phyloP scores from a whole-genome alignment of 2,888 invertebrate genomes.

The Cantharis rustica region DNA sequence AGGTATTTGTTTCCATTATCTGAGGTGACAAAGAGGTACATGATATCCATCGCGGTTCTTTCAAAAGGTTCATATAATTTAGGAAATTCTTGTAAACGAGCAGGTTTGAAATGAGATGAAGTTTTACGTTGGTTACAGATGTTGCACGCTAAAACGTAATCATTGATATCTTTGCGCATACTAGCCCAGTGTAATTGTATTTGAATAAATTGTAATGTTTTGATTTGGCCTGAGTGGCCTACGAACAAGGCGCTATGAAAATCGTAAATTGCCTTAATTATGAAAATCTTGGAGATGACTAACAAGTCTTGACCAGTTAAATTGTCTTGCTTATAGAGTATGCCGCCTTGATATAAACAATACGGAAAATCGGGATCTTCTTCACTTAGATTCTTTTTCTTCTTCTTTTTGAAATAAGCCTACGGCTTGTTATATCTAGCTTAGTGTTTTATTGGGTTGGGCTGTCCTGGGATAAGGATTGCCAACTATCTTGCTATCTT shows the following conservation, averaged over 20 bases:
- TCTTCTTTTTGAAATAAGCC: too few relatives aligned
- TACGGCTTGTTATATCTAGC: too few relatives aligned
- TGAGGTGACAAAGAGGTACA: conserved; percentile 38
- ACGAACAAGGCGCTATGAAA: conserved; percentile 35
- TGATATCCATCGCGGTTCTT: conserved; percentile 39
- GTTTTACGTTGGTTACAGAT: conserved; percentile 40
- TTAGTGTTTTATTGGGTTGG: too few relatives aligned
- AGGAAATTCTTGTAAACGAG: conserved; percentile 33
- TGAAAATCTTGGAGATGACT: conserved; percentile 17
- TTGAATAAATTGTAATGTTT: conserved; percentile 35
- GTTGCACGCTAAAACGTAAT: conserved; percentile 39
- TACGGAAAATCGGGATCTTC: too few relatives aligned
- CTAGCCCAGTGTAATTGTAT: conserved; percentile 37
- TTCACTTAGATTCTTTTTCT: too few relatives aligned
- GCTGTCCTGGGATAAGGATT: too few relatives aligned
- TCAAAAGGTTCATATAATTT: conserved; percentile 33
- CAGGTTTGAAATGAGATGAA: conserved; percentile 29
- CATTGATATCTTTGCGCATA: conserved; percentile 34
- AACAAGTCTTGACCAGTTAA: too few relatives aligned
- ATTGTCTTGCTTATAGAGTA: too few relatives aligned
- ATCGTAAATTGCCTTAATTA: conserved; percentile 17
- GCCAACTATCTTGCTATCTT: too few relatives aligned
- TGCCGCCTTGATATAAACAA: too few relatives aligned
- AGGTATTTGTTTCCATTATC: conserved; percentile 38
- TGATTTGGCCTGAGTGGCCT: conserved; percentile 42